phyloP scores from a whole-genome alignment of 2,113 vertebrate genomes.

The Ellobius talpinus region DNA sequence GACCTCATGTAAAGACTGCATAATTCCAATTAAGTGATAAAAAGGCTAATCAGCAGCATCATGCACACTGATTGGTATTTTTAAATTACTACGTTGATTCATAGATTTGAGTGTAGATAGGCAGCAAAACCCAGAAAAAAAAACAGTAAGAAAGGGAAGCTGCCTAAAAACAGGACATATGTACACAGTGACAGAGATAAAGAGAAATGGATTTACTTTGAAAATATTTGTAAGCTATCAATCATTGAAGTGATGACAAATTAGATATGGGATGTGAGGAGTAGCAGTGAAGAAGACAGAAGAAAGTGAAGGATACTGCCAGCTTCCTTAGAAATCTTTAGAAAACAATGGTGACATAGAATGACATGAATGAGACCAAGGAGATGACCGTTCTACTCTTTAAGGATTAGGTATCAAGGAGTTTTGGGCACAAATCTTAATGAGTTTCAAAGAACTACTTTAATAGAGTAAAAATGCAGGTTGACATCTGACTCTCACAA shows the following conservation, averaged over 20 bases:
- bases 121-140: neutral
- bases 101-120: neutral
- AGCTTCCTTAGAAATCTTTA: neutral
- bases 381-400: neutral
- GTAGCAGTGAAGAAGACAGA: neutral
- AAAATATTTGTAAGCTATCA: constrained; percentile 20
- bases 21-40: neutral
- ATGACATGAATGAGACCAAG: neutral
- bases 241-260: neutral
- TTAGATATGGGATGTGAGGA: neutral
- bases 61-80: neutral
- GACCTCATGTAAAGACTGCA: neutral
- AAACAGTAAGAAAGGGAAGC: neutral
- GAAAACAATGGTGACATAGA: neutral
- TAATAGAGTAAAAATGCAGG: no score
- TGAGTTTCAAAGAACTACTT: neutral
- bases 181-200: neutral
- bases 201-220: neutral
- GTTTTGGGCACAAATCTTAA: neutral
- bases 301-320: neutral
- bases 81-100: neutral
- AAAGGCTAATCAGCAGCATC: neutral
- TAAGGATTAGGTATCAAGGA: neutral
- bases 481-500: neutral
- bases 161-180: neutral